These are phyloP conservation scores for Nomada fucata DNA, from an alignment of 2,888 invertebrate genomes.

Conservation along the genomic window DNA sequence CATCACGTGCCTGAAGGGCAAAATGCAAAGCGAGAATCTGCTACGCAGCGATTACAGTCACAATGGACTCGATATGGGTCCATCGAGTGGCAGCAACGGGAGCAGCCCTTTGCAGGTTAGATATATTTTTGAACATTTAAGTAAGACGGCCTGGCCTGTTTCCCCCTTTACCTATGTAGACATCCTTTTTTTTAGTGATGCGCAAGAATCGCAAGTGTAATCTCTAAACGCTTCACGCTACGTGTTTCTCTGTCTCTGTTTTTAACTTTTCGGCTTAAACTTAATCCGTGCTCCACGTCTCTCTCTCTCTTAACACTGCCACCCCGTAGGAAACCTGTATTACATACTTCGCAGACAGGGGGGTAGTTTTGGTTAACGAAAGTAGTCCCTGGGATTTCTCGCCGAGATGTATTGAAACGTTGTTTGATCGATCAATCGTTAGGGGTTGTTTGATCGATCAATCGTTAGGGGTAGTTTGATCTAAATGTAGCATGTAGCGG, in stretches of 20 bases:
- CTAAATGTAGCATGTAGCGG: neutral
- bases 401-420: neutral
- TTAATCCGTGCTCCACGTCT: neutral
- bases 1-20: slow-evolving; percentile 94
- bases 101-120: slow-evolving; percentile 84
- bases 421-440: neutral
- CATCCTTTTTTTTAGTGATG: slow-evolving; percentile 79
- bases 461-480: neutral
- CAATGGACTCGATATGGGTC: slow-evolving; percentile 81
- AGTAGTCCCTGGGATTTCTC: neutral
- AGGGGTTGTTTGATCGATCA: neutral
- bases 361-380: neutral
- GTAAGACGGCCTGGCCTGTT: slow-evolving; percentile 74
- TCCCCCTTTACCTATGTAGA: slow-evolving; percentile 81
- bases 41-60: slow-evolving; percentile 92
- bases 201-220: slow-evolving; percentile 69
- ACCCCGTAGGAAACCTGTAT: neutral
- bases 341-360: neutral
- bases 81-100: slow-evolving; percentile 83
- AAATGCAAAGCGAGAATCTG: slow-evolving; percentile 95
- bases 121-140: slow-evolving; percentile 61
- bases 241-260: neutral
- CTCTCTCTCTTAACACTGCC: slow-evolving; percentile 16
- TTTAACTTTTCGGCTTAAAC: neutral
- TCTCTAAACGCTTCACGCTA: slow-evolving; percentile 8